Base-by-base conservation (phyloP, 2,888 invertebrate genomes). In the Osedax frankpressi region DNA sequence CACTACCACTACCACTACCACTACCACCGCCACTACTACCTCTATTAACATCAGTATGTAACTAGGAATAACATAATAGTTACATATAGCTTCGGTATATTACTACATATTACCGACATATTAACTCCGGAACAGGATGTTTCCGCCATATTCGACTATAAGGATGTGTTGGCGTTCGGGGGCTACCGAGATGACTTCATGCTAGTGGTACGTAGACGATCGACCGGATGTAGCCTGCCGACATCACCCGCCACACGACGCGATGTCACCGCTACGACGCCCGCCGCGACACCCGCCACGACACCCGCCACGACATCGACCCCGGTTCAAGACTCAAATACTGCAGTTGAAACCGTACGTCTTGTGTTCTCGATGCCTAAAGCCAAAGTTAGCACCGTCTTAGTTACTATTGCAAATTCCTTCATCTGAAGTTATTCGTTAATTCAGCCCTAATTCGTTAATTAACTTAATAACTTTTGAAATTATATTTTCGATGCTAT, bases 141-240 rank as follows among this genome's bases (percentile, higher is more conserved):
- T 11, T 44, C 44, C 44, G 44, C 44, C 19, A 44, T 44, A 44
- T 44, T 94, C 84, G 90, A 92, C 69, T 94, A 94, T 84, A 89
- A 89, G 30, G 90, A 91, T 74, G 91, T 97, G 24, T 90, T 95
- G 75, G 92, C 95, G 0, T 97, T 97, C 81, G 97, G 97, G 1
- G 96, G 95, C 28, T 90, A 93, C 79, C 91, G 93, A 86, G 94
- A 94, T 81, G 95, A 97, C 82, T 92, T 97, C 80, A 96, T 97
- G 96, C 88, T 97, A 80, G 91, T 96, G 25, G 73, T 76, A 1
- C 30, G 26, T 19, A 59, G 74, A n/a, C 59, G 28, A 19, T 27
- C 30, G 3, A 27, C 27, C 62, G 6, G 19, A 6, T 6, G 6
- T 6, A 3, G 25, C 19, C 60, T 60, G 2, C 60, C n/a, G 3